Base-by-base conservation (phyloP, 1,140 invertebrate species). In the Saccostrea echinata region DNA sequence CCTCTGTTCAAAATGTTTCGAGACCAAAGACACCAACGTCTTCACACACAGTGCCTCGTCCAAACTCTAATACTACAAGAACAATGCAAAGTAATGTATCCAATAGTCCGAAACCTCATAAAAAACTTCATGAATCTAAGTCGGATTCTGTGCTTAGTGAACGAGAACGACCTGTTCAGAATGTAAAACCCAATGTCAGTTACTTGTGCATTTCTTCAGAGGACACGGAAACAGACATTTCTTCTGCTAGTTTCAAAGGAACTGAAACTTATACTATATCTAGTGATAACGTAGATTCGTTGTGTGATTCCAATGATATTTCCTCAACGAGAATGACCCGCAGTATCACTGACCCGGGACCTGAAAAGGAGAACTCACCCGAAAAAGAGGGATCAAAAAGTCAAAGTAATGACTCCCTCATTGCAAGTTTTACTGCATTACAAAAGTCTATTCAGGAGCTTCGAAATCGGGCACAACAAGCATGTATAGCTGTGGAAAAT, bases 11-110 rank as follows among this genome's bases (percentile, higher is more conserved):
- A 76, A 33, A 85, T 57, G 80, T 76, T 8, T 76, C 68, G 53
- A 57, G 90, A 68, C 89, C 90, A 33, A 91, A 91, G 52, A 91
- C 90, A 4, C 90, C 90, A 4, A 88, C 85, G 21, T 89, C 86
- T 12, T 83, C 80, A 27, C 33, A 76, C 16, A 53, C 51, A 12
- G 35, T 52, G n/a, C 71, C 86, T 55, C 35, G 87, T n/a, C 88
- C 90, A 3, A 91, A 88, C 51, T 86, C 86, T 12, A 86, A 88
- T 0, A 85, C 84, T 57, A 87, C 88, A 30, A 76, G 55, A 76
- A 61, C 53, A 43, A 82, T 86, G 80, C 80, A 86, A 86, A 86
- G 52, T 83, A 57, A 82, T 82, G 86, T 35, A 3, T 18, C 71
- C 30, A 55, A 76, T 16, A 76, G 27, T 76, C 9, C 30, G 1